Percentiles rank a stretch among this genome's conserved stretches.
These are phyloP conservation scores for Anarhynchus alexandrinus DNA, from an alignment of 2,113 vertebrate species.

Conservation along the genomic window DNA sequence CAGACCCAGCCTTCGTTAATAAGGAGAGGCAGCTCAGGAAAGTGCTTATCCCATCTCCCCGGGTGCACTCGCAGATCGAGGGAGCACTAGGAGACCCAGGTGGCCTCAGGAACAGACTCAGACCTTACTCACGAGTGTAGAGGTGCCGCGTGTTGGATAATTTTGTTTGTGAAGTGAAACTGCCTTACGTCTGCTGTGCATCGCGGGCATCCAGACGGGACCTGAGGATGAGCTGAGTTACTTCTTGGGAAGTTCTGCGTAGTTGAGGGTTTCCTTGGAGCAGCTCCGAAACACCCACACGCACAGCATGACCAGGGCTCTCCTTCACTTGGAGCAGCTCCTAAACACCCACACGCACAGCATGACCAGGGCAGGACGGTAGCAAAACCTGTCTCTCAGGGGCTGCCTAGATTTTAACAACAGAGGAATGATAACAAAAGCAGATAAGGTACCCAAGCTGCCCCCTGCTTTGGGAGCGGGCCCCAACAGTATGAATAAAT, in stretches of 20 bases:
- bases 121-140: background rate
- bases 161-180: background rate
- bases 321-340: background rate
- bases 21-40: background rate
- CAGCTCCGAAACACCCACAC: background rate
- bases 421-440: background rate
- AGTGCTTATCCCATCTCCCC: background rate
- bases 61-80: background rate
- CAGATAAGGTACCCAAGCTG: background rate
- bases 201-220: background rate
- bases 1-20: too few species aligned
- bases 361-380: background rate
- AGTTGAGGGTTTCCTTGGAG: background rate
- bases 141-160: fast-evolving
- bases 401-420: background rate
- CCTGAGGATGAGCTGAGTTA: fast-evolving
- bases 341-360: background rate
- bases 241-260: background rate
- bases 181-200: background rate
- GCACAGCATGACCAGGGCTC: background rate
- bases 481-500: background rate
- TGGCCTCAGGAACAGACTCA: background rate
- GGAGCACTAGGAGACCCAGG: background rate
- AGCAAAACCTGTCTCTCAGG: background rate
- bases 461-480: background rate